Evolutionary conservation across 1,140 invertebrate species (phyloP), one percentile per base, ranked within the genome.

Genomic region (Tetragnatha versicolor): DNA sequence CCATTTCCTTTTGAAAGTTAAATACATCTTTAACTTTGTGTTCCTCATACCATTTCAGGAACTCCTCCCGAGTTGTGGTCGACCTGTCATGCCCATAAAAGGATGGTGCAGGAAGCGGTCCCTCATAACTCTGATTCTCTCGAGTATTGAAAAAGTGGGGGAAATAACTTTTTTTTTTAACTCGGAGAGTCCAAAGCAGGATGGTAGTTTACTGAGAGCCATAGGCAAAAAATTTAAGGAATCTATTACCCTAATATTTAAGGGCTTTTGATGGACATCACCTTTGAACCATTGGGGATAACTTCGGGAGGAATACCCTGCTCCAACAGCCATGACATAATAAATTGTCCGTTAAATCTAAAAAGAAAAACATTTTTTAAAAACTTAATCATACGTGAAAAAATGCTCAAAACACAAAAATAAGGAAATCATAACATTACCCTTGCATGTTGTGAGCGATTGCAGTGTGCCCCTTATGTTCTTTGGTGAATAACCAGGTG

Each of bases 101-200:
- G 14, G 14, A 7, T 14, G 6, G 6, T 7, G 6, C 20, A n/a
- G 51, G 51, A 10, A 53, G 20, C 9, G 14, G 9, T 7, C 51
- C 51, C 6, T 12, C 31, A 35, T 58, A 66, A 2, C 37, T 3
- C 47, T 25, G 47, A 37, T 78, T 66, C 35, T 51, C 61, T 6
- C 9, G 4, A 33, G 2, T 66, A 29, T 68, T 66, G 25, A 68
- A 78, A 12, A 37, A 27, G 49, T 78, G 63, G 4, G 60, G 76
- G 45, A 78, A 78, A 49, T 10, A 66, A 27, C 76, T n/a, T n/a
- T 63, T 78, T 78, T 78, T 29, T 3, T 27, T 17, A 75, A 6
- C 51, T 53, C 60, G 20, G 3, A 20, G 2, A 78, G 14, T 5
- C 76, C 76, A 37, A 78, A 78, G 10, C 53, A 22, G 35, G 65